Evolutionary conservation across 2,888 invertebrate genomes (phyloP), one percentile per base, ranked within the genome.

Genomic region (Oeneis ivallda): DNA sequence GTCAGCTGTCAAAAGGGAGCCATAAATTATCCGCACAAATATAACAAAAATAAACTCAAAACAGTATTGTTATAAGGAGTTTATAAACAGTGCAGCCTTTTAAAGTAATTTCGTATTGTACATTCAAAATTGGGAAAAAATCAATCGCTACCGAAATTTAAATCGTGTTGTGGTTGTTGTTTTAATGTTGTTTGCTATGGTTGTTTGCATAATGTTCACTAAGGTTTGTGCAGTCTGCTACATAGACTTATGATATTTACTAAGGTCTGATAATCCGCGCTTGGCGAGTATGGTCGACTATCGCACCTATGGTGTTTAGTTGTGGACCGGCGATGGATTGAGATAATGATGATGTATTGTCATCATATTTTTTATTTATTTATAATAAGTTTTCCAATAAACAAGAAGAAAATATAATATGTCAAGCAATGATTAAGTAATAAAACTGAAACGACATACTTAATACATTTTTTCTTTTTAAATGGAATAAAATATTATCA

Each of bases 1-100:
- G 73, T 74, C 72, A 71, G 72, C 74, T 71, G 74, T 73, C 74
- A 72, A 71, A 70, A 69, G 70, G 64, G 65, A 61, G 71, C 70
- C 69, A 71, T 74, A 73, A 73, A 74, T 74, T 74, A 71, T 65
- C 52, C 63, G 60, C 64, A 19, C 60, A 63, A 71, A 66, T 69
- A 64, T 67, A 68, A 60, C 59, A 67, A 69, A 69, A 69, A 65
- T 65, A 67, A 65, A 67, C 60, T 63, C 59, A 67, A 67, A 56
- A 67, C 67, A 62, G 56, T 59, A 69, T 65, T 67, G 66, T 65
- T 57, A 52, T 34, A 59, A 47, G 60, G 49, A 52, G 54, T 65
- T 65, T 67, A 69, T 63, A 65, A 65, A 67, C 69, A 67, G 52
- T 43, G 60, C 32, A 58, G 53, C 54, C 17, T 65, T 65, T 62